phyloP scores from a whole-genome alignment of 2,888 invertebrate genomes.

The Lithodes maja region DNA sequence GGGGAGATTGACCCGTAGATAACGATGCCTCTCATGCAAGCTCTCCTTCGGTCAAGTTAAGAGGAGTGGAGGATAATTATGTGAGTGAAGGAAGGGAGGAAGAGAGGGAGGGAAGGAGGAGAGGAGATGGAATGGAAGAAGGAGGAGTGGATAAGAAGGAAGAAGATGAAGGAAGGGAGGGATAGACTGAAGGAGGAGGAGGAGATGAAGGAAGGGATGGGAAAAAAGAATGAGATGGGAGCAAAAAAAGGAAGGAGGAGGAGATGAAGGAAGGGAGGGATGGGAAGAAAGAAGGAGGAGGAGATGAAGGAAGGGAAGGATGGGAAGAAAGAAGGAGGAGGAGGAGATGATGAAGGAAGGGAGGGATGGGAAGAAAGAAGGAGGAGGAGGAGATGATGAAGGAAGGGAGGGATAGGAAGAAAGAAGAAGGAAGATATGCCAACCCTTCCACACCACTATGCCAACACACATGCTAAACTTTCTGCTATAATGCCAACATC shows the following conservation, averaged over 20 bases:
- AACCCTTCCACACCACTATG: too few species aligned
- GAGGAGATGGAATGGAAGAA: slow-evolving; percentile 6
- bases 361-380: neutral
- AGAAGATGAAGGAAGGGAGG: neutral
- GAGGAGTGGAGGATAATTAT: too few species aligned
- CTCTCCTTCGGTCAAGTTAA: too few species aligned
- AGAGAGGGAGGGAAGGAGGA: neutral
- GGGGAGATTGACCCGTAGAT: too few species aligned
- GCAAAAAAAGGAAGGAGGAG: neutral
- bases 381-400: neutral
- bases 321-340: neutral
- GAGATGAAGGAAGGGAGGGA: neutral
- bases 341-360: neutral
- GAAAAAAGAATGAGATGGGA: neutral
- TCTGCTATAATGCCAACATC: neutral
- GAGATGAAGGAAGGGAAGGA: neutral
- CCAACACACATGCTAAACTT: too few species aligned
- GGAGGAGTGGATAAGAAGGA: neutral
- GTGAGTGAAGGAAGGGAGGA: neutral
- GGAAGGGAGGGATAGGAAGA: too few species aligned
- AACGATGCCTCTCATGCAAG: too few species aligned
- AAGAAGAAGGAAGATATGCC: too few species aligned
- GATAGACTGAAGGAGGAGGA: neutral
- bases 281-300: neutral
- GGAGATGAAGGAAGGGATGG: neutral